Evolutionary conservation across 2,888 invertebrate genomes (phyloP).

Genomic region (Ectemnius continuus): DNA sequence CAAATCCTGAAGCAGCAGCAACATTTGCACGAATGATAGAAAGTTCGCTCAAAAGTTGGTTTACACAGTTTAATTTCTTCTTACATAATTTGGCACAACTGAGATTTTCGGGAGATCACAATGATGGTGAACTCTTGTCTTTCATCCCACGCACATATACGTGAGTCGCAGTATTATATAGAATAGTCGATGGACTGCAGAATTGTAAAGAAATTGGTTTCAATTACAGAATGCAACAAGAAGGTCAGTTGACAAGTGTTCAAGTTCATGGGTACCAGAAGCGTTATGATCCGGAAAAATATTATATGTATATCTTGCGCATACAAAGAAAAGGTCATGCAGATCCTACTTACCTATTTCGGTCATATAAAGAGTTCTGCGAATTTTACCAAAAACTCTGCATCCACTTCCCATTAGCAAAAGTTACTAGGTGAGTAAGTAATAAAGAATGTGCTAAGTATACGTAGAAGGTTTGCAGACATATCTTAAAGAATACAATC

Average conservation of each 20-base stretch:
- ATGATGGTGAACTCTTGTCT: slow-evolving; percentile 89
- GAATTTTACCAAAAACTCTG: slow-evolving; percentile 97
- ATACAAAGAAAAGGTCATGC: slow-evolving; percentile 91
- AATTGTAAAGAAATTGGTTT: no score
- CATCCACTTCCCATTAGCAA: slow-evolving; percentile 93
- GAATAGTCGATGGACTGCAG: not conserved
- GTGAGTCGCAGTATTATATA: slow-evolving; percentile 80
- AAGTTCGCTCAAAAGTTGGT: slow-evolving; percentile 94
- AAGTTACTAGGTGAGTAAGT: slow-evolving; percentile 88
- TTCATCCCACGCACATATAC: slow-evolving; percentile 97
- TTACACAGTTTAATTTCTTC: slow-evolving; percentile 99
- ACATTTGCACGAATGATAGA: slow-evolving; percentile 97
- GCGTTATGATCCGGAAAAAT: slow-evolving; percentile 97
- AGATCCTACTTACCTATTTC: slow-evolving; percentile 93
- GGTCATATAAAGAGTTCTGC: slow-evolving; percentile 97
- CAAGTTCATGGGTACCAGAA: slow-evolving; percentile 95
- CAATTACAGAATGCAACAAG: slow-evolving; percentile 86
- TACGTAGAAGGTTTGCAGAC: not conserved
- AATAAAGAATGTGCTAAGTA: not conserved
- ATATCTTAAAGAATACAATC: not conserved
- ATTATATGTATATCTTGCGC: slow-evolving; percentile 94
- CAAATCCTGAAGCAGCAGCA: slow-evolving; percentile 97
- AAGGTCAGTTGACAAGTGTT: slow-evolving; percentile 92
- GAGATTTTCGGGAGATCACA: slow-evolving; percentile 93
- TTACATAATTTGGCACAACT: slow-evolving; percentile 97